phyloP scores from a whole-genome alignment of 2,797 vertebrate species.

The Mormyrops attenuatus region DNA sequence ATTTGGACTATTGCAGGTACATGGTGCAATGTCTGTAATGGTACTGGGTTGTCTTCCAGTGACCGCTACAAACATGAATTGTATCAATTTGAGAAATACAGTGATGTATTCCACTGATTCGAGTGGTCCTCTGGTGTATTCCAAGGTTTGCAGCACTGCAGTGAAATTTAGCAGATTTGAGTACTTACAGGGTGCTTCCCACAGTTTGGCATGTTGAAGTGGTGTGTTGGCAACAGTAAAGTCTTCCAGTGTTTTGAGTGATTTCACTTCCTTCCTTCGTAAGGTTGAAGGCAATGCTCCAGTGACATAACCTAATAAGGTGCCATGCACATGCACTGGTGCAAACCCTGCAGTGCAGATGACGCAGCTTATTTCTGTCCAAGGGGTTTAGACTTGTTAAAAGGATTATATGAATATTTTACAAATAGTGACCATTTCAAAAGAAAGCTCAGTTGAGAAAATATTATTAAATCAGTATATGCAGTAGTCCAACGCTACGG shows the following conservation, averaged over 20 bases:
- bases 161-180: background rate
- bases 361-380: background rate
- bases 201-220: background rate
- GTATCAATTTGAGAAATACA: background rate
- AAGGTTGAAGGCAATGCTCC: background rate
- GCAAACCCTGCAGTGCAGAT: background rate
- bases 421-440: background rate
- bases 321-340: background rate
- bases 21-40: background rate
- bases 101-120: background rate
- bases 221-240: background rate
- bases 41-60: background rate
- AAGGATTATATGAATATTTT: background rate
- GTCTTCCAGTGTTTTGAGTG: background rate
- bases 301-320: background rate
- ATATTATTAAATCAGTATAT: background rate
- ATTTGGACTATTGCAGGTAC: background rate
- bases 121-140: background rate
- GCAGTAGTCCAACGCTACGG: background rate
- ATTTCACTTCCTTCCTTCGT: background rate
- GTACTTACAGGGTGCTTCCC: background rate
- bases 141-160: background rate
- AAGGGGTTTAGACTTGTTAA: background rate
- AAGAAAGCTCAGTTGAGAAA: background rate
- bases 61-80: background rate